Base-by-base conservation (phyloP, 2,113 vertebrate genomes). In the Cyrtonyx montezumae region DNA sequence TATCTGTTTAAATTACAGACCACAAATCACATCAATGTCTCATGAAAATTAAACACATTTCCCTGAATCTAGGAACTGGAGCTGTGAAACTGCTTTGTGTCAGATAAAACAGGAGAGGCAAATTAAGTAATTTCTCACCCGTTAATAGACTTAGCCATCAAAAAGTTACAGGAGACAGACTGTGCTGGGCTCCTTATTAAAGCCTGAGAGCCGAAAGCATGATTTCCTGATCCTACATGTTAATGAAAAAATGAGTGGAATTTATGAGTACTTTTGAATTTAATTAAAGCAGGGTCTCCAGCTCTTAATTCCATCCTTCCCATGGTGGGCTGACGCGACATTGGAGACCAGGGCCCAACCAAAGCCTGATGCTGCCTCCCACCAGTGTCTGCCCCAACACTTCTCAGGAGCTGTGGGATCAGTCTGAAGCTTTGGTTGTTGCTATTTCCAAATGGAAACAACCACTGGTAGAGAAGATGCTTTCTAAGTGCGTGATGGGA, bases 71-170 rank as follows among this genome's bases (percentile, higher is more conserved):
- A 26, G 87, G 36, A 79, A 36, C 58, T 0, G 30, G 45, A 56
- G 30, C 68, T 79, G 53, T 32, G 73, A 93, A 77, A 80, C 59
- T 61, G 80, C 36, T 77, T 69, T 21, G 61, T 7, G 71, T 83
- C 93, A 88, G 84, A 56, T 28, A 48, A 79, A 90, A 88, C 51
- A 70, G 43, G 46, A 69, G 77, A 83, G 55, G 10, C 84, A 79
- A 86, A 93, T 80, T 19, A 77, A 95, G 91, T 21, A 42, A 91
- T 84, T 89, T 87, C 78, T 84, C 85, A 89, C 75, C 70, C 69
- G 2, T 79, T 93, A 84, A 93, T 58, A 75, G 85, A 87, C 51
- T 78, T 75, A 70, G 87, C 85, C 77, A 89, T 84, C 68, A 70
- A 59, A 62, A 84, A 88, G 56, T 70, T 87, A 62, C 78, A 89